These are phyloP conservation scores for Geococcyx californianus DNA, from an alignment of 2,113 vertebrate genomes.

Conservation along the genomic window DNA sequence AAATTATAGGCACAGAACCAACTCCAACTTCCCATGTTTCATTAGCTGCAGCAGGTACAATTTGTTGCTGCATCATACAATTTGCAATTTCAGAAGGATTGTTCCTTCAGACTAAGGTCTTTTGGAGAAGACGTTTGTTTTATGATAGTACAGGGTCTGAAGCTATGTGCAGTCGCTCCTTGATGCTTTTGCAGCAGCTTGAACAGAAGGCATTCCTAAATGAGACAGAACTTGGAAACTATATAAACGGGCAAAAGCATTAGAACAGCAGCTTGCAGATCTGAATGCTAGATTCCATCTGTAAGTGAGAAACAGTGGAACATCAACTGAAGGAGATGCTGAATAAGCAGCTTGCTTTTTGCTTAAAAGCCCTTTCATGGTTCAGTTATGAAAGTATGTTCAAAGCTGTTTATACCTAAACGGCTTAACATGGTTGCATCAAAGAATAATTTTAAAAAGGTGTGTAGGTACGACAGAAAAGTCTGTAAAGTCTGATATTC, in stretches of 20 bases:
- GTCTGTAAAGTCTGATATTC: not conserved
- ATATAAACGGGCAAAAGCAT: not conserved
- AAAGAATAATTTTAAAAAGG: not conserved
- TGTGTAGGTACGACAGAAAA: not conserved
- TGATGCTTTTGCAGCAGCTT: not conserved
- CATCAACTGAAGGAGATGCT: not conserved
- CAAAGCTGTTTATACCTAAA: not conserved
- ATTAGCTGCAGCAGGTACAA: not conserved
- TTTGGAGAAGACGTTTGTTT: not conserved
- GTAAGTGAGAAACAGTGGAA: not conserved
- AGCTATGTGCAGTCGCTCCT: not conserved
- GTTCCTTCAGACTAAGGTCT: not conserved
- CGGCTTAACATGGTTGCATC: not conserved
- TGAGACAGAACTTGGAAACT: not conserved
- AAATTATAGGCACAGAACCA: not conserved
- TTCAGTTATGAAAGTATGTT: not conserved
- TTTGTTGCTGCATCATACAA: not conserved
- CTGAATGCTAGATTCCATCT: not conserved
- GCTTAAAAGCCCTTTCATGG: not conserved
- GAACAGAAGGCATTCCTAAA: not conserved
- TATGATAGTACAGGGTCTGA: not conserved
- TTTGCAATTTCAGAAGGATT: not conserved
- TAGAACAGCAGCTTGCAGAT: not conserved
- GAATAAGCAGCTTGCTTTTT: not conserved
- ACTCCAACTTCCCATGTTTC: not conserved